Conservation (phyloP, 2,797 vertebrate species). For the Acestrorhynchus altus region DNA sequence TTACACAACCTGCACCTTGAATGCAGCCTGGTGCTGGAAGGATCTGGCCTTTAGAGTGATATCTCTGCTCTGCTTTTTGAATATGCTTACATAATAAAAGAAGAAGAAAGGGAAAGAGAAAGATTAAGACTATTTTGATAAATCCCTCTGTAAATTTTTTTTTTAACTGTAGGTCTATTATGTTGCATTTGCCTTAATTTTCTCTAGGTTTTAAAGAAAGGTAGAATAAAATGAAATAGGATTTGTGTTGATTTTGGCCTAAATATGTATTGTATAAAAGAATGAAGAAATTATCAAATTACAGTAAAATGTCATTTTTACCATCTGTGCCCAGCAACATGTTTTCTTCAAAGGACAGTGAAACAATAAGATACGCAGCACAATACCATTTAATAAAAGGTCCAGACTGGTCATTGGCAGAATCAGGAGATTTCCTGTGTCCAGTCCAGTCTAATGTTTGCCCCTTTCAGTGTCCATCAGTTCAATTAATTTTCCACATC, state of each 20-base stretch:
- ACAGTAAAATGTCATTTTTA: background rate
- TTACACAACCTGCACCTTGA: constrained; percentile 67
- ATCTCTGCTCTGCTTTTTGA: constrained; percentile 46
- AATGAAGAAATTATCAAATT: background rate
- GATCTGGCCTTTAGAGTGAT: constrained; percentile 61
- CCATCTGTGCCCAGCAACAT: background rate
- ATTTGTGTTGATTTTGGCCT: background rate
- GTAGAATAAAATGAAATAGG: background rate
- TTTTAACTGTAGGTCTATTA: background rate
- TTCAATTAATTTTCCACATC: no score
- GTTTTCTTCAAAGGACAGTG: background rate
- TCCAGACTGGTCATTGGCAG: no score
- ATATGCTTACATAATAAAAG: constrained; percentile 47
- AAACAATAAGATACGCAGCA: background rate
- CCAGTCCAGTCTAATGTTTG: no score
- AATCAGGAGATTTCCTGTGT: no score
- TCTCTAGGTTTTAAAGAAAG: constrained; percentile 12
- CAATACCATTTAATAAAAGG: no score
- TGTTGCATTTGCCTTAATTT: constrained; percentile 27
- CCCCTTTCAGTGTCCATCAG: no score
- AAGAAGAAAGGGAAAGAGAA: constrained; percentile 20
- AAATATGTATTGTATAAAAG: no score
- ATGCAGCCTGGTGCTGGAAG: constrained; percentile 53
- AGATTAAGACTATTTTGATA: constrained; percentile 54
- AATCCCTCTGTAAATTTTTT: constrained; percentile 33